A percentile compares a stretch with the other conserved stretches of the same genome.
These are phyloP conservation scores for Amphipoea lucens DNA, from an alignment of 2,888 invertebrate genomes.

Conservation along the genomic window DNA sequence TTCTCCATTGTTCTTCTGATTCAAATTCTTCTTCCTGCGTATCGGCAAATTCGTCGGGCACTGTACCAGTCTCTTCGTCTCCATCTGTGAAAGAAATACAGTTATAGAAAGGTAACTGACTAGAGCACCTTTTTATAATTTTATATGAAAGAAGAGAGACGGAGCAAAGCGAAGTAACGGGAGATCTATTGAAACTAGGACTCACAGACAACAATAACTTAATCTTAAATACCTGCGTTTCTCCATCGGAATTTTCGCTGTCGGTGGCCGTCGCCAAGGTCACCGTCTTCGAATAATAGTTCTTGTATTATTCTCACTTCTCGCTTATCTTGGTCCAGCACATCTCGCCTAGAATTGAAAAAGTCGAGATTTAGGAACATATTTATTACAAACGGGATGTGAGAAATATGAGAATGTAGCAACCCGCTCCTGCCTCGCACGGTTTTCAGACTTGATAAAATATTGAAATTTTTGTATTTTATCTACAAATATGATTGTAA, in stretches of 20 bases:
- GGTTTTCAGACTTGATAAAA: not conserved
- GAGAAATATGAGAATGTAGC: not conserved
- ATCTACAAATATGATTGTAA: too few relatives aligned
- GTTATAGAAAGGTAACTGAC: not conserved
- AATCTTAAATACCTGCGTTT: slow-evolving; percentile 91
- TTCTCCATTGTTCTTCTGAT: slow-evolving; percentile 94
- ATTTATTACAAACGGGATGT: not conserved
- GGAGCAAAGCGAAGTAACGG: not conserved
- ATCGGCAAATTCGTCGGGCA: slow-evolving; percentile 76
- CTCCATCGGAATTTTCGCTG: slow-evolving; percentile 96
- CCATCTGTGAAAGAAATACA: slow-evolving; percentile 75
- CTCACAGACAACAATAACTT: not conserved
- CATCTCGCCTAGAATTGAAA: slow-evolving; percentile 91
- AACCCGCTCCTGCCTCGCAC: not conserved
- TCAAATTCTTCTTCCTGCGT: slow-evolving; percentile 93
- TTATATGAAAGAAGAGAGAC: not conserved
- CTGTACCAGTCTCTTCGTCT: slow-evolving; percentile 76
- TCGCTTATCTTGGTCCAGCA: slow-evolving; percentile 96
- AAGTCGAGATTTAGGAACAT: not conserved
- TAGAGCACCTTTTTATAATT: too few relatives aligned
- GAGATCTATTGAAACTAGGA: not conserved
- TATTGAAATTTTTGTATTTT: too few relatives aligned
- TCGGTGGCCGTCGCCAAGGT: slow-evolving; percentile 94
- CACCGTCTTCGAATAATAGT: slow-evolving; percentile 96
- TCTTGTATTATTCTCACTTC: slow-evolving; percentile 96